Base-by-base conservation (phyloP, 2,888 invertebrate species). In the Yponomeuta cagnagella region DNA sequence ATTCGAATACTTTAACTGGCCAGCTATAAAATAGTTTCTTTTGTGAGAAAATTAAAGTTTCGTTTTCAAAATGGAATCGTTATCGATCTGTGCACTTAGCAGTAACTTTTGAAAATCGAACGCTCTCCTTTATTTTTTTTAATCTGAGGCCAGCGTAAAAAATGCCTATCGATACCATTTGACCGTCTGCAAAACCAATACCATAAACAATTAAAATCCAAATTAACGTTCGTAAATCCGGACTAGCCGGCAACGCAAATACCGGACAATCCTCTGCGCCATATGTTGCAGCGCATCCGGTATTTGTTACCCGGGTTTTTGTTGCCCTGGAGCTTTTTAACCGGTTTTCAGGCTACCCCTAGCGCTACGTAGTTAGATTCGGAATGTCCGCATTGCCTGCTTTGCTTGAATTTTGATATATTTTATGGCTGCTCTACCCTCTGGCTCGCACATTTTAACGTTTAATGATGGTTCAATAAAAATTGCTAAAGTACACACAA, bases 151-250 rank as follows among this genome's bases (percentile, higher is more conserved):
- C 52, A 58, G 52, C 15, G 52, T 15, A 5, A 15, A 58, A 15
- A 58, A 15, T 15, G 52, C 52, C 15, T 15, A 52, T 52, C 52
- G 52, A 52, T 52, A 5, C 12, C 52, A 15, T 15, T 43, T 6
- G 43, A 58, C 3, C 52, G 15, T 58, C 31, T 64, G 31, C 64
- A 64, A 63, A 64, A 64, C 31, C 30, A 23, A 64, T 43, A 67
- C 43, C 33, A 33, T n/a, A 31, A 48, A 68, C 52, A 52, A 68
- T 23, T 48, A 23, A 48, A 52, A 52, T 68, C 48, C 58, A 52
- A 30, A 68, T 68, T 68, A 68, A 68, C 52, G 68, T 68, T 67
- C 31, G 68, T 68, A 68, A 68, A 68, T 68, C 68, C 52, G 68
- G 10, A n/a, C 10, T 37, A 10, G 31, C 30, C 33, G 52, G 52